Evolutionary conservation across 64 coral and sea anemone species (phyloP), one percentile per base, ranked within the genome.

Genomic region (Cladopsammia gracilis): DNA sequence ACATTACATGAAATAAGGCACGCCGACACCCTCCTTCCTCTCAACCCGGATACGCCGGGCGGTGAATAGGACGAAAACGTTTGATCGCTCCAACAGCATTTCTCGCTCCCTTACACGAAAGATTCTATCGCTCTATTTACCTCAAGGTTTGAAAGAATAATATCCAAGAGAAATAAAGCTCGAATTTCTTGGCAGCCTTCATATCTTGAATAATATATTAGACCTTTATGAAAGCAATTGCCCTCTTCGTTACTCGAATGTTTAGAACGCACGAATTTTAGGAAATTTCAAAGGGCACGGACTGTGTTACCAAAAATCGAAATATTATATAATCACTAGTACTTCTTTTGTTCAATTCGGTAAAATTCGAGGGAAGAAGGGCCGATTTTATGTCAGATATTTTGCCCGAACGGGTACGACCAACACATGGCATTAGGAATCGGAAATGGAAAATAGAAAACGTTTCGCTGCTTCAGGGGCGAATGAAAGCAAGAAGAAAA

Each of bases 141-240:
- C 85, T 72, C 74, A 58, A 20, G 58, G 15, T 71, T 82, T 85
- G 20, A 61, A 86, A 48, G 52, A 68, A 91, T 91, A 91, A 87
- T 50, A 53, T 84, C 62, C 79, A 82, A 74, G 75, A 43, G 79
- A 90, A 89, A 96, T 76, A 68, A 80, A 73, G 82, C 76, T 97
- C 82, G 81, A 81, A 87, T 97, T 94, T 97, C 95, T 97, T 75
- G 84, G 87, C 89, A 94, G 75, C 89, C 91, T 97, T 82, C 64
- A 87, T 76, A 97, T 91, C 75, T 94, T 97, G 96, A 97, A 97
- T 97, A 94, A 93, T 94, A 97, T 76, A 97, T 90, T 95, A 95
- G 73, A 76, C 79, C 67, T 82, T 25, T 62, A 70, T 78, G 50
- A 88, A 73, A 72, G 49, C 58, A 23, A 56, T 78, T 62, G 79